Evolutionary conservation across 1,140 invertebrate genomes (phyloP).

Genomic region (Platyura marginata): DNA sequence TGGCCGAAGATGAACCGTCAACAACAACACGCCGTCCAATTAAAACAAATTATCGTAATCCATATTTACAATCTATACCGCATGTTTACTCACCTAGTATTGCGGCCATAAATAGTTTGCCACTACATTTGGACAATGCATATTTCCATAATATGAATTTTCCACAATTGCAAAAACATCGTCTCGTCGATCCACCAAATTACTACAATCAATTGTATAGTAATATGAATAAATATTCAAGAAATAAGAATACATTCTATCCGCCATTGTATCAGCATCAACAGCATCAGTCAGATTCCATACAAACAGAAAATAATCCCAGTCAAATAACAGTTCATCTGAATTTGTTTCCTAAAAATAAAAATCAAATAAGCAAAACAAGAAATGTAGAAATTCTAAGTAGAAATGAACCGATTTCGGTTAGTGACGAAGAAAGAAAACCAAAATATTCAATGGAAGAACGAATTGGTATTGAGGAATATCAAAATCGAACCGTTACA

Average conservation of each 20-base stretch:
- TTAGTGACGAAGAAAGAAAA: no score
- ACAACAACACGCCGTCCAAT: neutral
- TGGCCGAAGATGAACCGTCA: slow-evolving; percentile 13
- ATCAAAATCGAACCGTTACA: no score
- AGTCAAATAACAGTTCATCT: slow-evolving; percentile 27
- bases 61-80: neutral
- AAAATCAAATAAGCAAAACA: no score
- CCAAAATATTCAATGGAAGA: no score
- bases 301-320: neutral
- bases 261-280: neutral
- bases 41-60: neutral
- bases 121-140: neutral
- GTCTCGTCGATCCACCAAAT: neutral
- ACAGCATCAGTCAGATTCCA: neutral
- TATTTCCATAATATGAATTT: neutral
- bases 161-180: neutral
- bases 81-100: neutral
- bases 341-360: slow-evolving; percentile 24
- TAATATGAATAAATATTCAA: neutral
- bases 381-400: no score
- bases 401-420: no score
- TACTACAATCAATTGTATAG: neutral
- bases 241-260: neutral
- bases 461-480: no score
- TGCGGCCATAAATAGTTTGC: neutral